A percentile compares a stretch with the other conserved stretches of the same genome.
phyloP scores from a whole-genome alignment of 2,888 invertebrate genomes.

The Diarsia brunnea region DNA sequence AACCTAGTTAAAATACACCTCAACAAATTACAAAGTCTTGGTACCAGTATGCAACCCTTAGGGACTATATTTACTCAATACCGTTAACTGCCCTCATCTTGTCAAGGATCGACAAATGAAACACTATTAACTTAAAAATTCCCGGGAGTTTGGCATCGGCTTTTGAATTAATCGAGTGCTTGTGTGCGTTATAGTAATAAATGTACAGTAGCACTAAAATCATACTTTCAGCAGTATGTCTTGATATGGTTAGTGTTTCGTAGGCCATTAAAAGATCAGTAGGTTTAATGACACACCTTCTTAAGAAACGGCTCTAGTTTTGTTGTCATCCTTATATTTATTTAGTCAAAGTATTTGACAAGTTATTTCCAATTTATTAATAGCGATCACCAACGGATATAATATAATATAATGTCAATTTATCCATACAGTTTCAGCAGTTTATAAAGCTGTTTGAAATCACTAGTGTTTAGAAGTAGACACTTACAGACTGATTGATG shows the following conservation, averaged over 20 bases:
- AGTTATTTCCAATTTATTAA: neutral
- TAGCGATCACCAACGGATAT: neutral
- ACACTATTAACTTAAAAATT: neutral
- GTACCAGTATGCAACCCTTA: neutral
- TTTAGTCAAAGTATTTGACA: neutral
- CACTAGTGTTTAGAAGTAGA: neutral
- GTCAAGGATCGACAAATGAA: conserved; percentile 16
- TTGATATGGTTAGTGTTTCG: neutral
- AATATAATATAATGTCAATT: neutral
- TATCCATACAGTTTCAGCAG: neutral
- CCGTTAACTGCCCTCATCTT: neutral
- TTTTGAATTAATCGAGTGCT: neutral
- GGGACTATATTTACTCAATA: neutral
- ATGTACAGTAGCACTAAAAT: neutral
- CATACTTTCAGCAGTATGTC: neutral
- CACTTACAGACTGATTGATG: conserved; percentile 1
- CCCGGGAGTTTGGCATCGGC: neutral
- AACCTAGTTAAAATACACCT: neutral
- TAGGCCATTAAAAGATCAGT: neutral
- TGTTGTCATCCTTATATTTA: neutral
- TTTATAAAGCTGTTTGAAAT: conserved; percentile 3
- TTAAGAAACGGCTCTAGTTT: neutral
- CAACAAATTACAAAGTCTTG: neutral
- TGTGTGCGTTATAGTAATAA: neutral
- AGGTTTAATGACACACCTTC: too few species aligned